These are phyloP conservation scores for Osmerus eperlanus DNA, from an alignment of 2,113 vertebrate species.

Conservation along the genomic window DNA sequence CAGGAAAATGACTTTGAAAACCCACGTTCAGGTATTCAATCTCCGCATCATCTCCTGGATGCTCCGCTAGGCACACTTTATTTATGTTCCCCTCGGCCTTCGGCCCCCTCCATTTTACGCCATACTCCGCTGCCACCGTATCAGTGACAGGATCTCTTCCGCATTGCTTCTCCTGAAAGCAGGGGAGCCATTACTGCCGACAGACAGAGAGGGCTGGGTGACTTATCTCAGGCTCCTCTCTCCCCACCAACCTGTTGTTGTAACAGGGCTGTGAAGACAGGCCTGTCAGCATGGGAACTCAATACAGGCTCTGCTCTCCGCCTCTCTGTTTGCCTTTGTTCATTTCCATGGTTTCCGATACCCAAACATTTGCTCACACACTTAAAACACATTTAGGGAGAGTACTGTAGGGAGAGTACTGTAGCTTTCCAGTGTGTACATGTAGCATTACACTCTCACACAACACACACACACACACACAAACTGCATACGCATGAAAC, in stretches of 20 bases:
- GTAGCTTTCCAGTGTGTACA: not conserved
- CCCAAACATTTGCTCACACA: conserved; percentile 20
- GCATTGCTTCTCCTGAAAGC: conserved; percentile 61
- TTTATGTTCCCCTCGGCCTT: conserved; percentile 46
- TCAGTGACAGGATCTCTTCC: conserved; percentile 62
- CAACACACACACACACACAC: not conserved
- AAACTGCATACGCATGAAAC: not conserved
- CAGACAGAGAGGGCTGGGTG: conserved; percentile 45
- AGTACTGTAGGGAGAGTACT: too few relatives aligned
- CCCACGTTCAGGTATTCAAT: conserved; percentile 28
- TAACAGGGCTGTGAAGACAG: conserved; percentile 34
- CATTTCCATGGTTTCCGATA: conserved; percentile 40
- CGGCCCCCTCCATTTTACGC: conserved; percentile 40
- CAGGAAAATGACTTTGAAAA: conserved; percentile 20
- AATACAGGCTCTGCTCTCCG: conserved; percentile 15
- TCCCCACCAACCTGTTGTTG: conserved; percentile 48
- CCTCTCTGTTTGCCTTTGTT: conserved; percentile 21
- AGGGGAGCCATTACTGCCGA: conserved; percentile 39
- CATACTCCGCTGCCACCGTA: conserved; percentile 47
- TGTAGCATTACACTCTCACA: not conserved
- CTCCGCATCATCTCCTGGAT: conserved; percentile 35
- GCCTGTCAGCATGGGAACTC: conserved; percentile 36
- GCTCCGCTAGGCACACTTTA: conserved; percentile 23
- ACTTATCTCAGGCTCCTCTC: conserved; percentile 51
- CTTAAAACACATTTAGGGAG: not conserved